These are phyloP conservation scores for Andrena hattorfiana DNA, from an alignment of 2,888 invertebrate genomes.

Conservation along the genomic window DNA sequence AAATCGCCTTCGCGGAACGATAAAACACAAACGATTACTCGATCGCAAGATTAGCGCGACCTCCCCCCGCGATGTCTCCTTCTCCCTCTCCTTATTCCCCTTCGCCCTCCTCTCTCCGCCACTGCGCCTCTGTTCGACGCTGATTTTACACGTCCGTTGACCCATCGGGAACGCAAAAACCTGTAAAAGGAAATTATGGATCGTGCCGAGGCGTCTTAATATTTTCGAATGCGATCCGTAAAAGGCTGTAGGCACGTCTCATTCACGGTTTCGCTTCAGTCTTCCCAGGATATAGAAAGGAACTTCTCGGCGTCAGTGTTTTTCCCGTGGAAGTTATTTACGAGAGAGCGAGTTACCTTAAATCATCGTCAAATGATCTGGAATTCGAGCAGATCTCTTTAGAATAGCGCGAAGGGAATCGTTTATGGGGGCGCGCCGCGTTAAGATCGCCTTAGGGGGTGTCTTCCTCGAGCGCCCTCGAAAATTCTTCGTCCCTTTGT, in stretches of 20 bases:
- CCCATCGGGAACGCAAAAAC: constrained; percentile 31
- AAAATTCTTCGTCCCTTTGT: neutral
- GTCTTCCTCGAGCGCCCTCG: constrained; percentile 1
- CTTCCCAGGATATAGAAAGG: neutral
- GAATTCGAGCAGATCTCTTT: too few relatives aligned
- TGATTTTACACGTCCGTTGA: constrained; percentile 59
- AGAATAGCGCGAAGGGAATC: neutral
- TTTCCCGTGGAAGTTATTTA: too few relatives aligned
- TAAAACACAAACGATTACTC: constrained; percentile 67
- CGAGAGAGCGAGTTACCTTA: too few relatives aligned
- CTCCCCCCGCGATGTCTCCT: constrained; percentile 47
- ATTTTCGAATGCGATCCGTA: neutral
- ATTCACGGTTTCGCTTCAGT: neutral
- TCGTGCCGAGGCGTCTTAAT: constrained; percentile 11
- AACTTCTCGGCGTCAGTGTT: neutral
- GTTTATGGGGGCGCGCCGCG: neutral
- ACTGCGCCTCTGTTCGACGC: constrained; percentile 44
- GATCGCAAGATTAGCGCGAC: constrained; percentile 66
- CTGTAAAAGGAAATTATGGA: constrained; percentile 22
- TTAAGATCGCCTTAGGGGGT: constrained; percentile 7
- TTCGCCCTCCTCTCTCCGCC: constrained; percentile 12
- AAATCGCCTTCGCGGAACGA: constrained; percentile 78
- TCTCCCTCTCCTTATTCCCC: constrained; percentile 6
- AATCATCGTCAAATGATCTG: too few relatives aligned
- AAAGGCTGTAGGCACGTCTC: neutral